A percentile compares a stretch with the other conserved stretches of the same genome.
These are phyloP conservation scores for Vulpes vulpes DNA, from an alignment of 2,113 vertebrate genomes.

Conservation along the genomic window DNA sequence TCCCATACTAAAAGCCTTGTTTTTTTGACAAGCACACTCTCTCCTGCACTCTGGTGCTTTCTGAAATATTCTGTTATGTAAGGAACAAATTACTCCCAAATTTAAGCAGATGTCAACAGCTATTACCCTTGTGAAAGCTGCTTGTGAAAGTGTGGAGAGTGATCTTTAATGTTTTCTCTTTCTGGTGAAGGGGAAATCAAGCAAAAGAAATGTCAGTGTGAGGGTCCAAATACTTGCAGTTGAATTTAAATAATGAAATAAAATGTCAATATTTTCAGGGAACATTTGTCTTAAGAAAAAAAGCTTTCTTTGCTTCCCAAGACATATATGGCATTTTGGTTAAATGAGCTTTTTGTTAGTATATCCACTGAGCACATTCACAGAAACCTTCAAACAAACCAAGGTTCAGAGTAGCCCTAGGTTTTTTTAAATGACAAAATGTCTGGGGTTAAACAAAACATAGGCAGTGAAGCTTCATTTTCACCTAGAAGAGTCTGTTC, in stretches of 20 bases:
- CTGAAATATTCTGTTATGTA: conserved; percentile 77
- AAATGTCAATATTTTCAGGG: conserved; percentile 43
- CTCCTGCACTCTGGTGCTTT: conserved; percentile 66
- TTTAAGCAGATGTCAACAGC: conserved; percentile 81
- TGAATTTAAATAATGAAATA: conserved; percentile 76
- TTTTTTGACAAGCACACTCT: conserved; percentile 61
- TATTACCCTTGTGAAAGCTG: conserved; percentile 77
- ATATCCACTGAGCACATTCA: conserved; percentile 53
- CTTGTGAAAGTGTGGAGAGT: conserved; percentile 67
- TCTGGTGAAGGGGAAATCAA: conserved; percentile 74
- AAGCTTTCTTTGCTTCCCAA: conserved; percentile 20
- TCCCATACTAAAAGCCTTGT: conserved; percentile 68
- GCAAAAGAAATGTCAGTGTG: conserved; percentile 67
- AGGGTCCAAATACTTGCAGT: conserved; percentile 56
- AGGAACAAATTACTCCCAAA: conserved; percentile 81
- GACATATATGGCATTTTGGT: conserved; percentile 60
- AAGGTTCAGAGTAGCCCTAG: conserved; percentile 49
- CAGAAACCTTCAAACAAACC: conserved; percentile 54
- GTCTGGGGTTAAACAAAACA: conserved; percentile 68
- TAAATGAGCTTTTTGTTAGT: conserved; percentile 57
- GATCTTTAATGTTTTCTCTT: conserved; percentile 74
- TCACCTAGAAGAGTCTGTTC: conserved; percentile 61
- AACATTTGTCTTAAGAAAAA: conserved; percentile 13
- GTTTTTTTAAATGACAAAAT: conserved; percentile 67
- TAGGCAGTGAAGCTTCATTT: conserved; percentile 60